phyloP scores from a whole-genome alignment of 1,140 invertebrate species.

The Trichogramma pretiosum region DNA sequence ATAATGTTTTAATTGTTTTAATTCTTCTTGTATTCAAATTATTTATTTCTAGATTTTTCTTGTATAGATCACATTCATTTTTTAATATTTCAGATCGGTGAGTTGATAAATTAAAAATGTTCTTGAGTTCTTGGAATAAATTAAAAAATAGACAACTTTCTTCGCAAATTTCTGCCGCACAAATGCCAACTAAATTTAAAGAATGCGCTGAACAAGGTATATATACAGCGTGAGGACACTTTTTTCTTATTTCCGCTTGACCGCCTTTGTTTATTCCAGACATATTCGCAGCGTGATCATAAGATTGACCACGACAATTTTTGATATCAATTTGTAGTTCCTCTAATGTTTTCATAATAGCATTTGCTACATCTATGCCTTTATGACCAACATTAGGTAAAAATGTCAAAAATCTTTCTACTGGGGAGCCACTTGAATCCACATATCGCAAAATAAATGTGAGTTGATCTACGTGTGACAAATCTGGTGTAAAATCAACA shows the following conservation, averaged over 20 bases:
- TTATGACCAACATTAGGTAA: background rate
- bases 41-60: background rate
- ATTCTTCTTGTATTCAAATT: background rate
- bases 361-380: background rate
- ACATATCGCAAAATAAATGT: background rate
- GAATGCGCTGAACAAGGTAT: conserved; percentile 19
- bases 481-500: background rate
- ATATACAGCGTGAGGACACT: background rate
- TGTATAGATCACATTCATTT: background rate
- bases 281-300: conserved; percentile 26
- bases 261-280: conserved; percentile 17
- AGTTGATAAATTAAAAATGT: background rate
- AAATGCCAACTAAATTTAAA: conserved; percentile 23
- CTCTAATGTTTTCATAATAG: background rate
- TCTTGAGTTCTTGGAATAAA: background rate
- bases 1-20: background rate
- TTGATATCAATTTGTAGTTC: background rate
- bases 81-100: background rate
- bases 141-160: background rate
- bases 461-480: background rate
- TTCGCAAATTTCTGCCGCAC: background rate
- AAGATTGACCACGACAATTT: conserved; percentile 20
- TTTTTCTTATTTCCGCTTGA: conserved; percentile 15
- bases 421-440: background rate
- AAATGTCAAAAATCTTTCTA: background rate